A percentile compares a stretch with the other conserved stretches of the same genome.
phyloP scores from a whole-genome alignment of 2,113 vertebrate species.

The Mionectes macconnelli region DNA sequence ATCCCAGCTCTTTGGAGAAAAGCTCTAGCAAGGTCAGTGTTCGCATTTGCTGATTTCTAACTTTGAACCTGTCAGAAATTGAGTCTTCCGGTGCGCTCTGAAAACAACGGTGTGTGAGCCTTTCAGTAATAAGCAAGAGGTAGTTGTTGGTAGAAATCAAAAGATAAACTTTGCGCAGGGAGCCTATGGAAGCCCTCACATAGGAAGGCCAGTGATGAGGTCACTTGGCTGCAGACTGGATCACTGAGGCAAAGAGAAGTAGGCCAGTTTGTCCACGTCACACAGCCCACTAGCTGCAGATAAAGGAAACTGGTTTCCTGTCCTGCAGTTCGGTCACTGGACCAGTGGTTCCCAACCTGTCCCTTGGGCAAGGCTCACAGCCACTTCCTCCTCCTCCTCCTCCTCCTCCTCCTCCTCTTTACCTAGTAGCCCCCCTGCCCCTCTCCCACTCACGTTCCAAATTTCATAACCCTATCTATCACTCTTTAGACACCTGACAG shows the following conservation, averaged over 20 bases:
- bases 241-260: conserved; percentile 25
- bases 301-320: conserved; percentile 14
- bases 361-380: not conserved
- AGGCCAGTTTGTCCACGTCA: conserved; percentile 32
- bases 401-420: conserved; percentile 12
- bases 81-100: accelerated
- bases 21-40: not conserved
- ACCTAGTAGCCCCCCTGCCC: not conserved
- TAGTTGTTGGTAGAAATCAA: not conserved
- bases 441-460: not conserved
- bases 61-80: not conserved
- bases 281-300: not conserved
- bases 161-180: not conserved
- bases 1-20: not conserved
- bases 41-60: not conserved
- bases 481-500: not conserved
- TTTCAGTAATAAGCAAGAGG: accelerated
- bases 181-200: not conserved
- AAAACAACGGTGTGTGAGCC: not conserved
- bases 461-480: not conserved
- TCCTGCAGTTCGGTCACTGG: not conserved
- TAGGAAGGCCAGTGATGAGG: not conserved
- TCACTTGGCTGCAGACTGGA: not conserved
- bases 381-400: conserved; percentile 28
- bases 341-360: not conserved